Conservation (phyloP, 2,888 invertebrate genomes). For the Clanis bilineata region DNA sequence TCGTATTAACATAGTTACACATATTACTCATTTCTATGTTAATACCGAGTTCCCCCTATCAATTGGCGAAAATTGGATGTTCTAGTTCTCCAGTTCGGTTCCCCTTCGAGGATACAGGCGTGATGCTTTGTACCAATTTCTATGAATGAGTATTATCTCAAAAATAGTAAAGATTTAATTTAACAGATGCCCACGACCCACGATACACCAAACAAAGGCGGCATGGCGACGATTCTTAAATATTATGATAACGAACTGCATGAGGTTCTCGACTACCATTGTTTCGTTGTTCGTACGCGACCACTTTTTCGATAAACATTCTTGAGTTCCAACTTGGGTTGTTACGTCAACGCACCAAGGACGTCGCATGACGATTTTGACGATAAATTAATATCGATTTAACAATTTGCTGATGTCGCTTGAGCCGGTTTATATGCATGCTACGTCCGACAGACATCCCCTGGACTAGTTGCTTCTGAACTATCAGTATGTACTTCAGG, state of each 20-base stretch:
- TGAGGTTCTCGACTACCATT: constrained; percentile 37
- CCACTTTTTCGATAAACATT: constrained; percentile 53
- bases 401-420: neutral
- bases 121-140: neutral
- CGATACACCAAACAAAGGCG: constrained; percentile 6
- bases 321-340: constrained; percentile 43
- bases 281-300: constrained; percentile 35
- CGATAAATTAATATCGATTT: neutral
- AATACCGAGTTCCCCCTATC: too few species aligned
- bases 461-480: too few species aligned
- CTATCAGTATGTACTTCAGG: too few species aligned
- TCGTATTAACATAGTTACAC: too few species aligned
- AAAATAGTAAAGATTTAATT: neutral
- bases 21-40: too few species aligned
- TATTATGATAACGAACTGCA: constrained; percentile 41
- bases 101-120: too few species aligned
- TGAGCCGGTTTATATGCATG: too few species aligned
- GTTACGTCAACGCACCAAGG: constrained; percentile 47
- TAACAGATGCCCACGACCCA: neutral
- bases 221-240: constrained; percentile 33
- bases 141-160: neutral
- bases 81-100: too few species aligned
- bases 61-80: too few species aligned
- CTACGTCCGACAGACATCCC: too few species aligned
- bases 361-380: constrained; percentile 35